Evolutionary conservation across 2,113 vertebrate genomes (phyloP).

Genomic region (Sorex araneus): DNA sequence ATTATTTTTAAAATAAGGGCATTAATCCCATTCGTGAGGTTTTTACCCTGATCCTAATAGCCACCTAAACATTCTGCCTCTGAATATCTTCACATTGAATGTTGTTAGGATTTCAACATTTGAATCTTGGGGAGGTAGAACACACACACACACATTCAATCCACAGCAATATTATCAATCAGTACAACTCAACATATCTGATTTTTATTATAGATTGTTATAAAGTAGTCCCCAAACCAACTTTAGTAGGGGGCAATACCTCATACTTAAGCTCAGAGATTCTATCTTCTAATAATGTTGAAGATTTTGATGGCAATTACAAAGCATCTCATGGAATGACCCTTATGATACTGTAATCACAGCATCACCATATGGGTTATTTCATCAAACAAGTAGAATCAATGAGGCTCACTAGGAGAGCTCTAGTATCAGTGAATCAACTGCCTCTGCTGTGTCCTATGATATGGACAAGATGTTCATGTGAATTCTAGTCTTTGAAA

Average conservation of each 20-base stretch:
- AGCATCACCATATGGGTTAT: not conserved
- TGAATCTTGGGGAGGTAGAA: not conserved
- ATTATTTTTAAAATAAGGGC: not conserved
- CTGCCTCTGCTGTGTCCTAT: not conserved
- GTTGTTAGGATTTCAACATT: constrained; percentile 12
- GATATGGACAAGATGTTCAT: not conserved
- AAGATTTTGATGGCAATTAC: not conserved
- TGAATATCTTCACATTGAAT: not conserved
- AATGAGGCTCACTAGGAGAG: not conserved
- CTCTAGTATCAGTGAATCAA: not conserved
- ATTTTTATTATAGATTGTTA: not conserved
- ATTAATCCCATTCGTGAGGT: not conserved
- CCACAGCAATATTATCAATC: not conserved
- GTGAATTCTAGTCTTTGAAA: constrained; percentile 15
- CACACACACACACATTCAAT: not conserved
- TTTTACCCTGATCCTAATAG: constrained; percentile 1
- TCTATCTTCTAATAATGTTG: not conserved
- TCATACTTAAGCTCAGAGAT: not conserved
- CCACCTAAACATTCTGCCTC: not conserved
- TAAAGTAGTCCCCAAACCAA: not conserved
- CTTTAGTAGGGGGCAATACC: not conserved
- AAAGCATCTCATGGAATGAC: not conserved
- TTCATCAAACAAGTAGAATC: not conserved
- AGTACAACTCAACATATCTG: not conserved
- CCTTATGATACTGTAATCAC: not conserved